Evolutionary conservation across 2,888 invertebrate species (phyloP).

Genomic region (Apantesis nais): DNA sequence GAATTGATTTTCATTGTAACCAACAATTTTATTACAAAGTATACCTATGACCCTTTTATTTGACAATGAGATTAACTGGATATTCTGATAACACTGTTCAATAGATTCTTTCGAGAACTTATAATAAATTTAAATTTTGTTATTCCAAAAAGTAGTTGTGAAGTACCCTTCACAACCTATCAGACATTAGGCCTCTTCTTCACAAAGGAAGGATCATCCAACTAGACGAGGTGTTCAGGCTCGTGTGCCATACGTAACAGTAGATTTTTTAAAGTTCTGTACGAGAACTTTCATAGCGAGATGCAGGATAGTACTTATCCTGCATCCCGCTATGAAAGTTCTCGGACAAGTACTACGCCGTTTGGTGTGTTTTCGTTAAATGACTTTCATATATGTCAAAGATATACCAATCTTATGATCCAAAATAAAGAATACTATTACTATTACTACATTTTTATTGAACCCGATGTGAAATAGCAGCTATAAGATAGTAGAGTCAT

Average conservation of each 20-base stretch:
- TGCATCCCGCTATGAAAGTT: not conserved
- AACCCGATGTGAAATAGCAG: too few relatives aligned
- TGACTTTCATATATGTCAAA: too few relatives aligned
- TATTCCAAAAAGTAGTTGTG: too few relatives aligned
- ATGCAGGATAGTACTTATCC: not conserved
- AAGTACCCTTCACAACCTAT: too few relatives aligned
- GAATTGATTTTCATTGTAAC: constrained; percentile 7
- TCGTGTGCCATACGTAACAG: not conserved
- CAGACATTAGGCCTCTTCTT: too few relatives aligned
- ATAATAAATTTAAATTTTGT: too few relatives aligned
- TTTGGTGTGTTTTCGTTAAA: too few relatives aligned
- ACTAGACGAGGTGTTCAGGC: not conserved
- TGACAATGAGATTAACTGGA: not conserved
- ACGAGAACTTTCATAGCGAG: not conserved
- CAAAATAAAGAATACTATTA: too few relatives aligned
- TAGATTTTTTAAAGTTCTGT: not conserved
- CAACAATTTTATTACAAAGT: not conserved
- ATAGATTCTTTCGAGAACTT: not conserved
- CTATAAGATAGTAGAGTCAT: too few relatives aligned
- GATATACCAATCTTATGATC: too few relatives aligned
- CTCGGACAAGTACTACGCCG: too few relatives aligned
- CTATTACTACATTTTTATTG: too few relatives aligned
- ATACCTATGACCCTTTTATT: not conserved
- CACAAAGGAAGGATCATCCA: not conserved
- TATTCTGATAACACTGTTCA: not conserved